Conservation (phyloP, 1,140 invertebrate genomes). For the Manduca sexta region DNA sequence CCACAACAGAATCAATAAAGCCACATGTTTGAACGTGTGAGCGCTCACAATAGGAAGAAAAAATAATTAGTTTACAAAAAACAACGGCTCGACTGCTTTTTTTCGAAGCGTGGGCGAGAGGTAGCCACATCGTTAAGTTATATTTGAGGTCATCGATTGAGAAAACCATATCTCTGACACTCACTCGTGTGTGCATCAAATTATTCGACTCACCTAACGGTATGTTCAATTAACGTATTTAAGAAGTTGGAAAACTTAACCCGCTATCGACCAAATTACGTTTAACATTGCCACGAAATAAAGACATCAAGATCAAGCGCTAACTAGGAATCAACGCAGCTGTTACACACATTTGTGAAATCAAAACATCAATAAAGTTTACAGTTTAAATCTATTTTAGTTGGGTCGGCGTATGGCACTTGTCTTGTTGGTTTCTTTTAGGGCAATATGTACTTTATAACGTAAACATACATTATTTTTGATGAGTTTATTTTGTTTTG, state of each 20-base stretch:
- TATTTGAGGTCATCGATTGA: constrained; percentile 59
- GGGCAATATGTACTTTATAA: too few species aligned
- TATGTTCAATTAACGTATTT: constrained; percentile 24
- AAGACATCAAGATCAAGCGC: constrained; percentile 18
- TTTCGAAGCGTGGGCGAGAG: constrained; percentile 42
- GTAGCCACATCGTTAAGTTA: constrained; percentile 46
- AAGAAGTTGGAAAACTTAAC: constrained; percentile 8
- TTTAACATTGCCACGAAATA: constrained; percentile 24
- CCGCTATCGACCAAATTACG: not conserved
- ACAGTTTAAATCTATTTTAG: constrained; percentile 51
- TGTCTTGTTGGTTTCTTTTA: constrained; percentile 22
- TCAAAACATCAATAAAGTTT: constrained; percentile 46
- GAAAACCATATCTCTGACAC: constrained; percentile 18
- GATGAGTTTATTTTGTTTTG: constrained; percentile 23
- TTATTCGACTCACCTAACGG: constrained; percentile 25
- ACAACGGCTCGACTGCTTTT: constrained; percentile 20
- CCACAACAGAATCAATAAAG: constrained; percentile 18
- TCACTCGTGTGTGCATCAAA: constrained; percentile 10
- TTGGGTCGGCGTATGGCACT: constrained; percentile 48
- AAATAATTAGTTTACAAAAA: constrained; percentile 43
- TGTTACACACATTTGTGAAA: constrained; percentile 41
- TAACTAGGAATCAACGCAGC: constrained; percentile 28
- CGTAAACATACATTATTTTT: not conserved
- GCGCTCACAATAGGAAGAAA: constrained; percentile 3
- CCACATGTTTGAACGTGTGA: not conserved